Conservation (phyloP, 2,113 vertebrate species). For the Psophia crepitans region DNA sequence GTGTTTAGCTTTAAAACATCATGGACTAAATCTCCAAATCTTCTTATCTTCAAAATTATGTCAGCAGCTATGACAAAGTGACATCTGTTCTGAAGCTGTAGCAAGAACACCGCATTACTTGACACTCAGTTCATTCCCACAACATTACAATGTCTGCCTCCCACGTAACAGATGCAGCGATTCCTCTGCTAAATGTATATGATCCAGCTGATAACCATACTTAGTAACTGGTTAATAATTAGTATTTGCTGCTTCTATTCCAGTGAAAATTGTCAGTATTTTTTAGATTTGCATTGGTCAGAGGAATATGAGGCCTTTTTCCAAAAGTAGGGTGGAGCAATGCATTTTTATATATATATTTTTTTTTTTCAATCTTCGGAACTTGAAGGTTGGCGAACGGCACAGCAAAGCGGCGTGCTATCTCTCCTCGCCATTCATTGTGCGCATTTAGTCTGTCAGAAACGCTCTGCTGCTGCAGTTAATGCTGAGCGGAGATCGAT, state of each 20-base stretch:
- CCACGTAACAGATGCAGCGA: background rate
- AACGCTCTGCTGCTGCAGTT: constrained; percentile 22
- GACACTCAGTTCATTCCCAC: background rate
- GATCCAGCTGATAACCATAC: background rate
- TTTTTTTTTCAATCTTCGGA: background rate
- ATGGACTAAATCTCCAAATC: constrained; percentile 39
- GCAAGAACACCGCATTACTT: background rate
- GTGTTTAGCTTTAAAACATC: constrained; percentile 47
- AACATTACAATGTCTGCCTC: background rate
- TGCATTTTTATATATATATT: background rate
- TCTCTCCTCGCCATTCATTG: background rate
- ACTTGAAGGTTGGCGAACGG: background rate
- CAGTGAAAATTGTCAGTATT: background rate
- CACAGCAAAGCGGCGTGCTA: background rate
- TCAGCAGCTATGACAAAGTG: constrained; percentile 55
- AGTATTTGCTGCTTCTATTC: background rate
- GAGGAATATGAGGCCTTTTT: background rate
- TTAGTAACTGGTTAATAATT: background rate
- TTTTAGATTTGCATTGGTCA: background rate
- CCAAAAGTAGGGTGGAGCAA: background rate
- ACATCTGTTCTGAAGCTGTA: constrained; percentile 32
- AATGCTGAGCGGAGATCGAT: constrained; percentile 53
- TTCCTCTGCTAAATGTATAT: background rate
- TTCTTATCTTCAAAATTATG: constrained; percentile 60
- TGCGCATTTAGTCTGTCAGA: constrained; percentile 29